Base-by-base conservation (phyloP, 2,888 invertebrate species). In the Melipona beecheii region DNA sequence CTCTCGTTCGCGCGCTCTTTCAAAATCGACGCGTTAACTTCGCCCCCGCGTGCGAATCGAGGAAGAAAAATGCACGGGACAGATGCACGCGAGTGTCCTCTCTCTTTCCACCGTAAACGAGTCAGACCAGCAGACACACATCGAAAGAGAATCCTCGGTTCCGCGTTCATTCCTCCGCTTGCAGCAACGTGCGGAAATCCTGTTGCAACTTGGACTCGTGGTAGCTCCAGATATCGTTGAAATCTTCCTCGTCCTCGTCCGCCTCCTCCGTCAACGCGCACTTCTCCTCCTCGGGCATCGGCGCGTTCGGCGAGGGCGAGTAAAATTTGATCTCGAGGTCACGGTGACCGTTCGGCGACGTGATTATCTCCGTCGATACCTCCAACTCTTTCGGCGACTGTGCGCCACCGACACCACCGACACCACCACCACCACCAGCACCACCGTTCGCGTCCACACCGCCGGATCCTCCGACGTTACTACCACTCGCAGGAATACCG, bases 351-450 rank as follows among this genome's bases (percentile, higher is more conserved):
- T 95, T 95, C 2, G 94, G 92, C 31, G 71, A 79, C 62, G 97
- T 97, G 87, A 97, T 97, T 89, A 97, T 97, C 92, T 97, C 97
- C 58, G 97, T 97, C 54, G 97, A 97, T 81, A 97, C 97, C 94
- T 97, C 97, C 90, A 97, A 94, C 77, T 95, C 95, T 70, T 95
- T 95, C 6, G 93, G 92, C 17, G 54, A 78, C 56, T 43, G 82
- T 75, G 81, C 68, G 56, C 77, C 70, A 43, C 43, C 43, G 9
- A 9, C 43, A 43, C 36, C 9, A 36, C 36, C 36, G 9, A 9
- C 43, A 43, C 43, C 43, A 43, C 43, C 43, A 36, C 36, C 36
- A 24, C 24, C 27, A 27, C 27, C 27, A 27, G 27, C 43, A 43
- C 43, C 43, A 24, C 83, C 78, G 43, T 73, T 78, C 64, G 31